Evolutionary conservation across 2,888 invertebrate species (phyloP).

Genomic region (Hydrotaea cyrtoneurina): DNA sequence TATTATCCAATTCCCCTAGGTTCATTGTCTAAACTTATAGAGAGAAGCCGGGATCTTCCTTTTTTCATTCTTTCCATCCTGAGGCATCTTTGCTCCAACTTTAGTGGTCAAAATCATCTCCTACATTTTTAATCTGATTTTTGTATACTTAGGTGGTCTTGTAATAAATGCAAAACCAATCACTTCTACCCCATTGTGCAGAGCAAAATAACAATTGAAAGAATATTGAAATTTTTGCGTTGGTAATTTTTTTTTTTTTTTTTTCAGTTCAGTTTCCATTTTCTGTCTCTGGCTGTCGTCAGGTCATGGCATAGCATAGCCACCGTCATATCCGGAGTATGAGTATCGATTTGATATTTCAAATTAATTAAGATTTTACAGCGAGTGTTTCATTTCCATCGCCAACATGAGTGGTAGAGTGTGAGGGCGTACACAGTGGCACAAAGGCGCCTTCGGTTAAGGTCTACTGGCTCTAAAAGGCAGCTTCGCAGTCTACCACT

Average conservation of each 20-base stretch:
- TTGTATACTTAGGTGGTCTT: too few species aligned
- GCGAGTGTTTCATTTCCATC: conserved; percentile 31
- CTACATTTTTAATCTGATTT: too few species aligned
- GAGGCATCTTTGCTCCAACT: too few species aligned
- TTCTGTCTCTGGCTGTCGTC: not conserved
- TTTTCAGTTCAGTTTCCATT: not conserved
- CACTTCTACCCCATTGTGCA: not conserved
- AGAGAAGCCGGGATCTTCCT: too few species aligned
- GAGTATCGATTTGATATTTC: conserved; percentile 21
- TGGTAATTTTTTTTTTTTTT: not conserved
- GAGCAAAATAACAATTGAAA: not conserved
- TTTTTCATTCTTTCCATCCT: too few species aligned
- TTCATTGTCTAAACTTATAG: too few species aligned
- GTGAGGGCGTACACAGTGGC: not conserved
- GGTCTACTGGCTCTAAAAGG: not conserved
- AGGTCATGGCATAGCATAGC: not conserved
- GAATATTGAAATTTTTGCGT: not conserved
- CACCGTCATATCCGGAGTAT: not conserved
- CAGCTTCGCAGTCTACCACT: too few species aligned
- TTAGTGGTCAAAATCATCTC: too few species aligned
- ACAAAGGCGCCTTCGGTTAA: not conserved
- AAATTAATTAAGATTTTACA: conserved; percentile 53
- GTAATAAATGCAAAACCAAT: too few species aligned
- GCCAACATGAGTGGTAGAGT: not conserved
- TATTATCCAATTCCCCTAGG: too few species aligned